Evolutionary conservation across 2,797 vertebrate species (phyloP).

Genomic region (Gallinago solitaria): DNA sequence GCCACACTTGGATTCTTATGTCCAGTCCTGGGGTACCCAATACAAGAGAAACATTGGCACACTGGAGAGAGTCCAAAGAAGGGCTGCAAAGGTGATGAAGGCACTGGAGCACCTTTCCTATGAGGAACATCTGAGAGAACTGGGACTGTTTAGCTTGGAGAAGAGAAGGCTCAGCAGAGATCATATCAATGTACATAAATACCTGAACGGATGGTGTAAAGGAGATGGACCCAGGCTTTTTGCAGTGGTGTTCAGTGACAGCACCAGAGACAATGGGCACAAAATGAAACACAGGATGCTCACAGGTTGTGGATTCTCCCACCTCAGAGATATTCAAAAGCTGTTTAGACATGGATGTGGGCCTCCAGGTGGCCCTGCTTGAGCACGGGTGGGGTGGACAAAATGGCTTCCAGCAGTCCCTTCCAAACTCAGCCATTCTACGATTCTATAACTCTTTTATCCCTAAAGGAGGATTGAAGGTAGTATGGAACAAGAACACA

Average conservation of each 20-base stretch:
- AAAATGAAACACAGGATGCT: neutral
- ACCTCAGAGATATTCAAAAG: neutral
- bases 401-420: neutral
- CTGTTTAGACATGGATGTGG: no score
- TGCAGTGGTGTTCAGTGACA: neutral
- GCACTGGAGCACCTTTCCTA: neutral
- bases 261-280: neutral
- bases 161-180: neutral
- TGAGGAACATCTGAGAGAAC: neutral
- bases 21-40: neutral
- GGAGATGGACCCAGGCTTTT: neutral
- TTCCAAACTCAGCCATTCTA: neutral
- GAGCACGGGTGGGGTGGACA: fast-evolving
- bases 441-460: neutral
- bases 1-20: neutral
- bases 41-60: neutral
- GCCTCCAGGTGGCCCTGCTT: neutral
- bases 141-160: neutral
- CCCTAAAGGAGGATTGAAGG: neutral
- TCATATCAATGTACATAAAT: neutral
- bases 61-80: neutral
- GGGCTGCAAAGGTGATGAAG: neutral
- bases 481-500: neutral
- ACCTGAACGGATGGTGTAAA: neutral
- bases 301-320: neutral